Base-by-base conservation (phyloP, 1,140 invertebrate genomes). In the Tyrophagus putrescentiae region DNA sequence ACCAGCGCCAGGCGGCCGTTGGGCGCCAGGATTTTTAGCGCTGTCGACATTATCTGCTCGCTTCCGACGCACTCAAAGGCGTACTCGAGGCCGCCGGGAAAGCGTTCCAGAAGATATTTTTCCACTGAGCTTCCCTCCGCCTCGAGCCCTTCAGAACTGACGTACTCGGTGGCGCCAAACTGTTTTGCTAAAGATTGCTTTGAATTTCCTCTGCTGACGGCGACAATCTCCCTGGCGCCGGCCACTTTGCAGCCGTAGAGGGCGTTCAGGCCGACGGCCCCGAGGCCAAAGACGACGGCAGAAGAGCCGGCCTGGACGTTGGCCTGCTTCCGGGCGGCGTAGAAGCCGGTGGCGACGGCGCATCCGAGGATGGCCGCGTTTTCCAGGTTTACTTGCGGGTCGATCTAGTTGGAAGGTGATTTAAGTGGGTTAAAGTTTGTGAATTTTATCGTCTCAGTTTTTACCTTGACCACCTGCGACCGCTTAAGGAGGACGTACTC, bases 311-410 rank as follows among this genome's bases (percentile, higher is more conserved):
- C n/a, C n/a, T n/a, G n/a, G n/a, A n/a, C n/a, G n/a, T n/a, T n/a
- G n/a, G n/a, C n/a, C n/a, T n/a, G 95, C 82, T 23, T 86, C 91
- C 70, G 88, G 90, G 39, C 78, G 85, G 52, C n/a, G n/a, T n/a
- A n/a, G 84, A 85, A 29, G 82, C 85, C 25, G 78, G 65, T 67
- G 93, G 67, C n/a, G n/a, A n/a, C n/a, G n/a, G n/a, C n/a, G n/a
- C n/a, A n/a, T n/a, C 52, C 39, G 2, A 54, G 9, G 2, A 54
- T 27, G 27, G 31, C 32, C 21, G 25, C 7, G 25, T 13, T 31
- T 2, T 3, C 27, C 1, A 54, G 28, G 13, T 54, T 54, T 3
- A 27, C 13, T 1, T 7, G n/a, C 21, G 16, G 28, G 11, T 54
- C 25, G 25, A 54, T 54, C 52, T 28, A 64, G n/a, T n/a, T n/a